phyloP scores from a whole-genome alignment of 2,113 vertebrate species.

The Clinocottus analis region DNA sequence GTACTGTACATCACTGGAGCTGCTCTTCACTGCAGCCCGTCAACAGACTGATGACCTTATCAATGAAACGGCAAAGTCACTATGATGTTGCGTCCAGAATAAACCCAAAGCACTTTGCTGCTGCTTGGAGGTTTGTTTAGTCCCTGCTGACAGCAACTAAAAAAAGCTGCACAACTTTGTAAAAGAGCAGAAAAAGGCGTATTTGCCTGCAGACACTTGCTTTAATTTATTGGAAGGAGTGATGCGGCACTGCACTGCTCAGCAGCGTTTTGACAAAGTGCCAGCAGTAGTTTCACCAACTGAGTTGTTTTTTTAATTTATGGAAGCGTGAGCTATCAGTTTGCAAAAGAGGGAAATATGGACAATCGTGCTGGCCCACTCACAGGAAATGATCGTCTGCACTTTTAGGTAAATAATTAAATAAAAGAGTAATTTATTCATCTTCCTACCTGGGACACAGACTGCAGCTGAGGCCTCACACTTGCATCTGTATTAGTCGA shows the following conservation, averaged over 20 bases:
- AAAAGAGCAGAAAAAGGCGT: constrained; percentile 28
- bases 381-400: constrained; percentile 31
- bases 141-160: not conserved
- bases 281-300: constrained; percentile 41
- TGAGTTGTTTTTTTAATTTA: constrained; percentile 48
- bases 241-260: constrained; percentile 65
- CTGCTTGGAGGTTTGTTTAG: constrained; percentile 29
- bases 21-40: constrained; percentile 70
- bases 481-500: constrained; percentile 43
- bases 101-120: constrained; percentile 40
- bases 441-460: constrained; percentile 40
- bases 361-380: constrained; percentile 24
- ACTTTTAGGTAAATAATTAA: constrained; percentile 25
- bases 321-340: constrained; percentile 29
- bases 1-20: constrained; percentile 57
- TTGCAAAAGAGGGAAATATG: constrained; percentile 44
- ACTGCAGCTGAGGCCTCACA: constrained; percentile 55
- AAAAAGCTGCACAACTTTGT: constrained; percentile 31
- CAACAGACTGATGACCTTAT: constrained; percentile 80
- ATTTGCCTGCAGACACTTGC: constrained; percentile 50
- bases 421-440: constrained; percentile 42
- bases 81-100: constrained; percentile 47
- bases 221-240: constrained; percentile 59
- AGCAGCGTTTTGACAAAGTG: constrained; percentile 36
- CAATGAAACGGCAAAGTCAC: constrained; percentile 81